phyloP scores from a whole-genome alignment of 2,113 vertebrate genomes.

The Caranx ignobilis region DNA sequence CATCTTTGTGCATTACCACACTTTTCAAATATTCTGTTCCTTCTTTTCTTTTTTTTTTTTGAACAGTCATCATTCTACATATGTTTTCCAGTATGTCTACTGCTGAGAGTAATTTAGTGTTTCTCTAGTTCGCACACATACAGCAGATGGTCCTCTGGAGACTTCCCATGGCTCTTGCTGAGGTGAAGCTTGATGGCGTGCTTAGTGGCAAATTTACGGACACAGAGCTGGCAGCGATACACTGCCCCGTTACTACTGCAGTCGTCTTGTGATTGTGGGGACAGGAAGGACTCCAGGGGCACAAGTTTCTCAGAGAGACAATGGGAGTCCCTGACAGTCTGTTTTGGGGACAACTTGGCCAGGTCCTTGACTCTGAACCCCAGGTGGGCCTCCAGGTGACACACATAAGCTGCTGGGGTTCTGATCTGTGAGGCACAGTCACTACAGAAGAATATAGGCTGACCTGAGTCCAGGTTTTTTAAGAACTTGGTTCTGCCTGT shows the following conservation, averaged over 20 bases:
- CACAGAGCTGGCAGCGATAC: constrained; percentile 94
- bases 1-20: constrained; percentile 85
- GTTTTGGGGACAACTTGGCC: constrained; percentile 93
- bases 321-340: constrained; percentile 91
- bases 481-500: constrained; percentile 99
- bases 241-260: constrained; percentile 85
- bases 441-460: constrained; percentile 98
- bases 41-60: constrained; percentile 23
- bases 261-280: constrained; percentile 90
- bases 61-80: constrained; percentile 55
- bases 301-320: constrained; percentile 88
- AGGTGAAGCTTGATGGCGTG: constrained; percentile 98
- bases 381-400: constrained; percentile 97
- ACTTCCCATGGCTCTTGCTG: constrained; percentile 97
- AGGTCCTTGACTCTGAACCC: constrained; percentile 97
- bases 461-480: constrained; percentile 97
- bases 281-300: constrained; percentile 78
- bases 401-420: constrained; percentile 95
- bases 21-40: constrained; percentile 44
- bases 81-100: constrained; percentile 54
- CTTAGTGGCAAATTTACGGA: constrained; percentile 97
- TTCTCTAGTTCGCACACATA: constrained; percentile 94
- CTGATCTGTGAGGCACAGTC: constrained; percentile 98
- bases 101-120: constrained; percentile 84
- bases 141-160: constrained; percentile 95